These are phyloP conservation scores for Aradophagus sp. DNA, from an alignment of 1,140 invertebrate genomes.

Conservation along the genomic window DNA sequence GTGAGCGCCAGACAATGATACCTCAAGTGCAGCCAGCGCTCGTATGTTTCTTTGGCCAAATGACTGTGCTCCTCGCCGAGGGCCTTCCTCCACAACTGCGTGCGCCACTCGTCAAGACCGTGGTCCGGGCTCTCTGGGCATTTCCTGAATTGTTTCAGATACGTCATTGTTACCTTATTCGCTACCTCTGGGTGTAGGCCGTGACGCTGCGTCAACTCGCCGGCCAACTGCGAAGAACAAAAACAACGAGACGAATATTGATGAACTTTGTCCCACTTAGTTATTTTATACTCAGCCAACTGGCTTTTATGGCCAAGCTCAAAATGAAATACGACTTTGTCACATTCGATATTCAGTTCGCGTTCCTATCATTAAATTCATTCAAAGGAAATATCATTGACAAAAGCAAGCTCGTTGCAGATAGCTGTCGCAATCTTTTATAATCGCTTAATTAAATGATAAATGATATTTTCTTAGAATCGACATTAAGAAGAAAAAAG, in stretches of 20 bases:
- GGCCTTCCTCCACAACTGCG: conserved; percentile 83
- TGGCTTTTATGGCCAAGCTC: conserved; percentile 50
- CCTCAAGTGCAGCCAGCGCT: conserved; percentile 84
- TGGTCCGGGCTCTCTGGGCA: conserved; percentile 84
- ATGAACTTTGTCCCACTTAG: conserved; percentile 18
- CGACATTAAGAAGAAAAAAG: too few species aligned
- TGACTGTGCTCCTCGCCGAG: conserved; percentile 83
- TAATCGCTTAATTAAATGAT: too few species aligned
- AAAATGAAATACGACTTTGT: conserved; percentile 43
- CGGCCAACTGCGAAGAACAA: conserved; percentile 78
- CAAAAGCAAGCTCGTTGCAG: too few species aligned
- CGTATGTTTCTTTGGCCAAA: conserved; percentile 81
- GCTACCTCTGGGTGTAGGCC: conserved; percentile 79
- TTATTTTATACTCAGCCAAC: conserved; percentile 31
- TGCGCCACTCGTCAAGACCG: conserved; percentile 84
- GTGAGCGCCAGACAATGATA: conserved; percentile 82
- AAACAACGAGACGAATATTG: conserved; percentile 56
- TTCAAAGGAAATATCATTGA: conserved; percentile 36
- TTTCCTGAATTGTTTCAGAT: conserved; percentile 83
- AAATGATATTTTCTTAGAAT: too few species aligned
- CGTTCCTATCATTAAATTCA: conserved; percentile 4
- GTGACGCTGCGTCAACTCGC: conserved; percentile 81
- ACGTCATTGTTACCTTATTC: conserved; percentile 78
- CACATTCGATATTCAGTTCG: conserved; percentile 47
- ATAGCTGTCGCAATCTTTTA: too few species aligned